These are phyloP conservation scores for Mythimna impura DNA, from an alignment of 2,888 invertebrate genomes.

Conservation along the genomic window DNA sequence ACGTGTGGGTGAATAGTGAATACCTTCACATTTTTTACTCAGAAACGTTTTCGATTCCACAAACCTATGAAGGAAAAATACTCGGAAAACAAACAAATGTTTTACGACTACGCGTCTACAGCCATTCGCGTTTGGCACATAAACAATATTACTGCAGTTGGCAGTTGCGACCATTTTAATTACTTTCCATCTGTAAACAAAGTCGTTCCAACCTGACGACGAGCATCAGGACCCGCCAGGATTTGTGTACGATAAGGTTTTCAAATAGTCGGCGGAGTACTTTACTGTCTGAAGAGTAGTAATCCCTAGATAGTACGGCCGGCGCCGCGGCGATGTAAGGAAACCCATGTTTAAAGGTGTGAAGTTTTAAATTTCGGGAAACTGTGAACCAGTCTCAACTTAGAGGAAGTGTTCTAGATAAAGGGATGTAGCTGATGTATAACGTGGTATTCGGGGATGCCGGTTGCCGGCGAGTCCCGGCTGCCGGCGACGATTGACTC, in stretches of 20 bases:
- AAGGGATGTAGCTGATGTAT: not conserved
- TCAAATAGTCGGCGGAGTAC: not conserved
- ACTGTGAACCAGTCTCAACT: not conserved
- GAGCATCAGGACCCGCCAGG: not conserved
- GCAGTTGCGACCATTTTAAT: slow-evolving; percentile 55
- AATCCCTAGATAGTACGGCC: not conserved
- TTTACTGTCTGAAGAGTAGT: not conserved
- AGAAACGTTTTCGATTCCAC: slow-evolving; percentile 31
- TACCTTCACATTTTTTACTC: slow-evolving; percentile 33
- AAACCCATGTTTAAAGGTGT: not conserved
- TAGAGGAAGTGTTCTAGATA: not conserved
- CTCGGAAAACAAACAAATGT: slow-evolving; percentile 40
- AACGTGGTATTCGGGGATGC: not conserved
- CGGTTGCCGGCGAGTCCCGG: not conserved
- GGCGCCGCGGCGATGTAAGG: too few relatives aligned
- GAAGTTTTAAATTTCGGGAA: slow-evolving; percentile 1
- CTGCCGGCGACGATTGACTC: slow-evolving; percentile 52
- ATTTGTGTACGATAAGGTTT: not conserved
- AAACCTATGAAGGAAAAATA: slow-evolving; percentile 46
- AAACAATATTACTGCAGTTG: slow-evolving; percentile 53
- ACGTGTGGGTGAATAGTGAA: slow-evolving; percentile 4
- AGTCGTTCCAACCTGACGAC: slow-evolving; percentile 40
- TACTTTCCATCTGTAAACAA: slow-evolving; percentile 56
- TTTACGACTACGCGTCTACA: slow-evolving; percentile 42
- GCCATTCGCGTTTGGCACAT: slow-evolving; percentile 48